A percentile compares a stretch with the other conserved stretches of the same genome.
Evolutionary conservation across 2,888 invertebrate genomes (phyloP).

Genomic region (Eupithecia subumbrata): DNA sequence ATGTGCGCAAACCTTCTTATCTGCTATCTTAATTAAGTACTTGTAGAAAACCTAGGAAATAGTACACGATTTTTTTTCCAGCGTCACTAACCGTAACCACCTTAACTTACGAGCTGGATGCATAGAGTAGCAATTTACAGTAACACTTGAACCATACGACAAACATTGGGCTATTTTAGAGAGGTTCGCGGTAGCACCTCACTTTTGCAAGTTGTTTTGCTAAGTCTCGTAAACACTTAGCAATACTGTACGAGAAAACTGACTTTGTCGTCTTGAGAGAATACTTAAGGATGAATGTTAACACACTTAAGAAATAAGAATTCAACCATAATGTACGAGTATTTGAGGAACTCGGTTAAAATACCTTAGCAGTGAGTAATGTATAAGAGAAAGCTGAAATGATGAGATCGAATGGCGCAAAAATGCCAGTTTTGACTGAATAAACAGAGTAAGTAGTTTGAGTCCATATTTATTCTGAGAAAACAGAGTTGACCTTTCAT

Average conservation of each 20-base stretch:
- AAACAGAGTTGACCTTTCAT: conserved; percentile 40
- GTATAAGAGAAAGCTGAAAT: conserved; percentile 6
- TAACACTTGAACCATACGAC: neutral
- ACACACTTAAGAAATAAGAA: conserved; percentile 1
- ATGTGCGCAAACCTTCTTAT: too few relatives aligned
- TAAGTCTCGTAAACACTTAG: neutral
- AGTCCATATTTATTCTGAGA: conserved; percentile 34
- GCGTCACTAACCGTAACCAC: too few relatives aligned
- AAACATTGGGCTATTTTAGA: neutral
- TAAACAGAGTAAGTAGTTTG: conserved; percentile 16
- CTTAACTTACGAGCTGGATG: neutral
- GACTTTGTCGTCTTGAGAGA: neutral
- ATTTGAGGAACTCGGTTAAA: neutral
- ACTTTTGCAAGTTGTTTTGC: neutral
- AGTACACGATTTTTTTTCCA: too few relatives aligned
- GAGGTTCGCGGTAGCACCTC: neutral
- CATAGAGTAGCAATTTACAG: conserved; percentile 1
- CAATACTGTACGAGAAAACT: conserved; percentile 1
- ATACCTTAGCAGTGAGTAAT: conserved; percentile 6
- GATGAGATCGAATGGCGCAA: conserved; percentile 15
- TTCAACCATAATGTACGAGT: neutral
- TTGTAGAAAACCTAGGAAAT: too few relatives aligned
- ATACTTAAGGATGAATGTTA: conserved; percentile 11
- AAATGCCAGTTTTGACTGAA: neutral
- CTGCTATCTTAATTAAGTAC: too few relatives aligned